Conservation (phyloP, 2,797 vertebrate genomes). For the Melanotaenia pygmaea region DNA sequence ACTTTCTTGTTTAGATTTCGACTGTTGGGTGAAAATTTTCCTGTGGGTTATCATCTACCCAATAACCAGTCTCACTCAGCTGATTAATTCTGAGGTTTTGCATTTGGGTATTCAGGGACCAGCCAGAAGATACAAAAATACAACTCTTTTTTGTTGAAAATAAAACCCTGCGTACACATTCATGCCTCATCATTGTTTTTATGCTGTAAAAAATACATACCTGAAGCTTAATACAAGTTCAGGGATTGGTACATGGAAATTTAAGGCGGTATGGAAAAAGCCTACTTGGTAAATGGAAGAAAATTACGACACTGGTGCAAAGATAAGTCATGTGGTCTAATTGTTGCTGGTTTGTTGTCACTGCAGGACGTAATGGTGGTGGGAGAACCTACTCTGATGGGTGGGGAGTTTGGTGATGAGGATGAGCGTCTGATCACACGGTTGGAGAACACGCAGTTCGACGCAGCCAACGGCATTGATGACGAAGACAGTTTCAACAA, state of each 20-base stretch:
- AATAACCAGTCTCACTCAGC: neutral
- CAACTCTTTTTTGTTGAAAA: too few species aligned
- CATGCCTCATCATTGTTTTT: neutral
- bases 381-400: slow-evolving; percentile 99
- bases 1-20: neutral
- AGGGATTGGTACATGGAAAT: neutral
- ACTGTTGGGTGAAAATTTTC: neutral
- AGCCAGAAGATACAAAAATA: neutral
- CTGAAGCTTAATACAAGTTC: neutral
- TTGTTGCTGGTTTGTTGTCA: neutral
- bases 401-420: slow-evolving; percentile 98
- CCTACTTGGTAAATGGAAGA: neutral
- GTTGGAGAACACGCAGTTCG: slow-evolving; percentile 99
- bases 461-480: slow-evolving; percentile 96
- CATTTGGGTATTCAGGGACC: neutral
- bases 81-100: neutral
- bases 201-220: neutral
- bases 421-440: slow-evolving; percentile 99
- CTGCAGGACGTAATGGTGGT: slow-evolving; percentile 99
- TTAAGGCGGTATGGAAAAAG: too few species aligned
- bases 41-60: neutral
- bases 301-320: neutral
- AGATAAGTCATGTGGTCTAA: neutral
- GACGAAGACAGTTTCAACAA: slow-evolving; percentile 99
- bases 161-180: neutral